phyloP scores from a whole-genome alignment of 2,888 invertebrate species.

The Caenorhabditis wallacei region DNA sequence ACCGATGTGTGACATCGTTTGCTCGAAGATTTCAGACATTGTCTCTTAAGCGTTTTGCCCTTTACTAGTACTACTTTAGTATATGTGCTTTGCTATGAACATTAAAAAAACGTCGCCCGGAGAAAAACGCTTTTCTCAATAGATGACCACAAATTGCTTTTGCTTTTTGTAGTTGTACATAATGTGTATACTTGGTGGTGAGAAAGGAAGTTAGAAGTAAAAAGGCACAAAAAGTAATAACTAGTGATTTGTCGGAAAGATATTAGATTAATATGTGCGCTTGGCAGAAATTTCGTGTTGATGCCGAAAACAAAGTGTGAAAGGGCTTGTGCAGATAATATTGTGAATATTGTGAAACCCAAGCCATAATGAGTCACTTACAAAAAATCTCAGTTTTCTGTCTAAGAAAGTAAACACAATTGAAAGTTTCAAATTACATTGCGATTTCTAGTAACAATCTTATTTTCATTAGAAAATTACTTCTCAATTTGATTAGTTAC shows the following conservation, averaged over 20 bases:
- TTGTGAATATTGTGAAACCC: too few species aligned
- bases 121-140: slow-evolving; percentile 44
- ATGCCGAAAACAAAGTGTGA: too few species aligned
- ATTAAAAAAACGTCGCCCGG: slow-evolving; percentile 24
- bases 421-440: slow-evolving; percentile 46
- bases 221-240: slow-evolving; percentile 6
- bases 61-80: slow-evolving; percentile 41
- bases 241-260: slow-evolving; percentile 17
- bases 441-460: neutral
- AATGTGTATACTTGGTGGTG: slow-evolving; percentile 53
- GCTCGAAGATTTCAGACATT: too few species aligned
- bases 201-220: slow-evolving; percentile 37
- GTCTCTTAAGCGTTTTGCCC: slow-evolving; percentile 40
- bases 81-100: slow-evolving; percentile 7
- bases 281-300: too few species aligned
- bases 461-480: neutral
- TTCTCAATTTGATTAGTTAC: neutral
- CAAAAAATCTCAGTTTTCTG: slow-evolving; percentile 8
- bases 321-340: too few species aligned
- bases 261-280: too few species aligned
- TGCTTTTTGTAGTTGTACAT: slow-evolving; percentile 26
- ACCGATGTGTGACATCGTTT: too few species aligned
- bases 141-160: slow-evolving; percentile 60
- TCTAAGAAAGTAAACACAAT: slow-evolving; percentile 41
- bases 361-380: slow-evolving; percentile 19